A percentile compares a stretch with the other conserved stretches of the same genome.
Conservation (phyloP, 2,888 invertebrate species). For the Volucella bombylans region DNA sequence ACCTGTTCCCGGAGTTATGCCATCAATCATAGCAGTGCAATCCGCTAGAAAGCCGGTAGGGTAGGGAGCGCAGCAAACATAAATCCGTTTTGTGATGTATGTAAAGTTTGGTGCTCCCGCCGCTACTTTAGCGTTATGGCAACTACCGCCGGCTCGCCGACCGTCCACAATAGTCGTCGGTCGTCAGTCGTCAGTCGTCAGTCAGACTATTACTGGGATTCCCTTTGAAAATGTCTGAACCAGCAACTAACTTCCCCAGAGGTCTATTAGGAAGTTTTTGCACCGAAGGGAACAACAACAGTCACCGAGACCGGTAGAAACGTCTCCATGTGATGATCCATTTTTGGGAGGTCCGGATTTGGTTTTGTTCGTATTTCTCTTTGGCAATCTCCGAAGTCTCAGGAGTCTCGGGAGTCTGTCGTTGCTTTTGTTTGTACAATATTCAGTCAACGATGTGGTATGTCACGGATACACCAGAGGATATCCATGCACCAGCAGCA, state of each 20-base stretch:
- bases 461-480: conserved; percentile 61
- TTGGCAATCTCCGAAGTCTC: no score
- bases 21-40: conserved; percentile 71
- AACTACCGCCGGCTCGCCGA: no score
- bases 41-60: conserved; percentile 44
- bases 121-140: no score
- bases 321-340: conserved; percentile 64
- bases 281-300: conserved; percentile 52
- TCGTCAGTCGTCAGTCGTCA: not conserved
- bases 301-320: conserved; percentile 18
- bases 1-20: conserved; percentile 70
- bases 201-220: conserved; percentile 64
- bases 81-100: conserved; percentile 56
- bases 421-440: conserved; percentile 59
- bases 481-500: conserved; percentile 25
- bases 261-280: conserved; percentile 60
- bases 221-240: conserved; percentile 68
- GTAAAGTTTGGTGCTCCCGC: conserved; percentile 59
- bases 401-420: conserved; percentile 49
- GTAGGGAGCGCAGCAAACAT: not conserved
- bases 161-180: not conserved
- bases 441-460: conserved; percentile 59
- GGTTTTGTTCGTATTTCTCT: conserved; percentile 52
- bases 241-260: conserved; percentile 54
- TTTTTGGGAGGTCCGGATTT: conserved; percentile 74